phyloP scores from a whole-genome alignment of 2,113 vertebrate genomes.

The Chelonoidis abingdonii region DNA sequence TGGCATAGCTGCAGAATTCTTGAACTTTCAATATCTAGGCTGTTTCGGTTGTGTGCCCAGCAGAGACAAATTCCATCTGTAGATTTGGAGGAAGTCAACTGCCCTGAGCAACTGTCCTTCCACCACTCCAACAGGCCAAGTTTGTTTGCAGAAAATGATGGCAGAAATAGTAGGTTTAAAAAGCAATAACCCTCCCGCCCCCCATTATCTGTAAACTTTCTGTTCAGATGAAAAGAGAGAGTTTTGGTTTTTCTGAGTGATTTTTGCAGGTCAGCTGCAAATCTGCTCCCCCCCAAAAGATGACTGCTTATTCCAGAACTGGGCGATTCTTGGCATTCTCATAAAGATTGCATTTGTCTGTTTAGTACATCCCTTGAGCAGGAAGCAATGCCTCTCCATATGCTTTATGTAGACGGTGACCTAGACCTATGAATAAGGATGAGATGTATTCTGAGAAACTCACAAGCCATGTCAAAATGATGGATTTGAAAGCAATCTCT shows the following conservation, averaged over 20 bases:
- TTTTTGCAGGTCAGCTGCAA: not conserved
- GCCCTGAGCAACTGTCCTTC: fast-evolving
- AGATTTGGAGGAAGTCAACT: not conserved
- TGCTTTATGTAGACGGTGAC: not conserved
- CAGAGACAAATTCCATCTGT: slow-evolving; percentile 21
- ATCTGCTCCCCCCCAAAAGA: not conserved
- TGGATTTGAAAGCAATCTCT: not conserved
- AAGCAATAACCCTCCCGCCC: not conserved
- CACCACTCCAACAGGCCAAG: not conserved
- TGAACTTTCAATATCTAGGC: slow-evolving; percentile 25
- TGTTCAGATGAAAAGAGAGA: fast-evolving
- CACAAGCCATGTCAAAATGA: slow-evolving; percentile 10
- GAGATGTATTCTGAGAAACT: slow-evolving; percentile 54
- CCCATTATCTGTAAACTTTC: not conserved
- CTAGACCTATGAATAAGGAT: slow-evolving; percentile 28
- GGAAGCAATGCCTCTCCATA: not conserved
- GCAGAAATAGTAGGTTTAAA: not conserved
- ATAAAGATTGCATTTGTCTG: slow-evolving; percentile 4
- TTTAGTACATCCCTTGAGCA: slow-evolving; percentile 59
- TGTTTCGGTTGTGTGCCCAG: not conserved
- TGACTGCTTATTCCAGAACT: not conserved
- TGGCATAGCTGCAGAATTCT: slow-evolving; percentile 51
- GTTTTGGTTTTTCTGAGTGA: not conserved
- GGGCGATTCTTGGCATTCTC: not conserved
- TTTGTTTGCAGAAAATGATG: not conserved